Conservation (phyloP, 2,888 invertebrate species). For the Temnothorax ravouxi region DNA sequence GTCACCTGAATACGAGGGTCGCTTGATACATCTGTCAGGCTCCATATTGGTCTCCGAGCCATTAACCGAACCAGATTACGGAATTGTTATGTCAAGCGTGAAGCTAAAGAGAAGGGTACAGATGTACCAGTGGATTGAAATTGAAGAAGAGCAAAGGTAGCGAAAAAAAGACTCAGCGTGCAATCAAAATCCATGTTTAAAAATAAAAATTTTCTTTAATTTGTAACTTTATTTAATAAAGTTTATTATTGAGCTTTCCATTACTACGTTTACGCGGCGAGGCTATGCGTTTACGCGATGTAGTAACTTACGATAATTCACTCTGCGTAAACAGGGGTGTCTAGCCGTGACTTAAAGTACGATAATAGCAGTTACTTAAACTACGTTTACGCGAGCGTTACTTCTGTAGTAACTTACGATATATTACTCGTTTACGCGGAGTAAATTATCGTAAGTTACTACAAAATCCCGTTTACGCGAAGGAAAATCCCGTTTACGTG, state of each 20-base stretch:
- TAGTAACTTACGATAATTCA: too few species aligned
- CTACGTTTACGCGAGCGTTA: too few species aligned
- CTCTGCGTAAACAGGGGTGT: too few species aligned
- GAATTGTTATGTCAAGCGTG: constrained; percentile 93
- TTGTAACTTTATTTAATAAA: background rate
- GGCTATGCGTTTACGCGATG: too few species aligned
- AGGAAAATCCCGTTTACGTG: too few species aligned
- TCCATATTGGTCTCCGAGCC: constrained; percentile 92
- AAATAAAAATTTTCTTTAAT: background rate
- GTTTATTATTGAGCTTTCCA: background rate
- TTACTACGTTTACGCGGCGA: too few species aligned
- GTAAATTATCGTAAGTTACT: too few species aligned
- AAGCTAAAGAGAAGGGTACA: constrained; percentile 95
- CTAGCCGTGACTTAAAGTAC: too few species aligned
- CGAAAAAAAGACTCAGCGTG: constrained; percentile 63
- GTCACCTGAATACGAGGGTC: constrained; percentile 90
- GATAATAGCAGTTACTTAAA: too few species aligned
- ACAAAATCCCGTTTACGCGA: too few species aligned
- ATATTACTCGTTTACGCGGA: too few species aligned
- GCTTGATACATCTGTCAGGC: constrained; percentile 93
- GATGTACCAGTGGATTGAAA: constrained; percentile 97
- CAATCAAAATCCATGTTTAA: background rate
- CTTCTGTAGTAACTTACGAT: too few species aligned
- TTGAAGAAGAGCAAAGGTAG: constrained; percentile 89
- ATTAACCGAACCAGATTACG: constrained; percentile 94